These are phyloP conservation scores for Cataglyphis rosenhaueri DNA, from an alignment of 2,888 invertebrate genomes.

Conservation along the genomic window DNA sequence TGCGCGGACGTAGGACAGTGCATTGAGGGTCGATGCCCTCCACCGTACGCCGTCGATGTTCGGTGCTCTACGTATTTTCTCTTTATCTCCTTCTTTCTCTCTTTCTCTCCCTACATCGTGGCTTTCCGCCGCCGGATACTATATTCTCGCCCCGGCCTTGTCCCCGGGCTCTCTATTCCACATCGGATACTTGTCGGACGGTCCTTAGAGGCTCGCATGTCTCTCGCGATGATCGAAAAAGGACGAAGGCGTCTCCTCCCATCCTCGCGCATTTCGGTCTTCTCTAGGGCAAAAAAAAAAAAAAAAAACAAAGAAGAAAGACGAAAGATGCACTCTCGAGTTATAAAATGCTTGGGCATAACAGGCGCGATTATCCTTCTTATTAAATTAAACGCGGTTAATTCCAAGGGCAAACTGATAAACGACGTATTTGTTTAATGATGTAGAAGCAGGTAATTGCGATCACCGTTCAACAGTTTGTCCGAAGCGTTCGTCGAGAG, in stretches of 20 bases:
- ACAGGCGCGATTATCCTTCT: constrained; percentile 53
- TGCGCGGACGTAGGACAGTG: constrained; percentile 78
- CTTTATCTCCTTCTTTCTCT: constrained; percentile 63
- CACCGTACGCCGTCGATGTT: constrained; percentile 74
- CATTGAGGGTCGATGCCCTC: constrained; percentile 80
- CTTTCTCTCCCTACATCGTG: constrained; percentile 54
- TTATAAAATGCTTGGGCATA: not conserved
- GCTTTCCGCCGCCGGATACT: constrained; percentile 50
- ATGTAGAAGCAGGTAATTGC: constrained; percentile 45
- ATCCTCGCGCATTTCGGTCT: constrained; percentile 33
- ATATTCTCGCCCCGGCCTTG: constrained; percentile 47
- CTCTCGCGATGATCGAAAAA: constrained; percentile 62
- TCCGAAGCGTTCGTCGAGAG: constrained; percentile 29
- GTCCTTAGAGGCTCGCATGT: constrained; percentile 59
- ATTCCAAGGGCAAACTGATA: constrained; percentile 41
- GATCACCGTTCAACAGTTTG: constrained; percentile 30
- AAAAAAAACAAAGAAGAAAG: not conserved
- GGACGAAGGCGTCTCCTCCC: constrained; percentile 37
- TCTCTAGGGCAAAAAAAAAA: not conserved
- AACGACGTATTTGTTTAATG: constrained; percentile 52
- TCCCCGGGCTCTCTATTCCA: constrained; percentile 41
- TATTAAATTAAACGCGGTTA: constrained; percentile 50
- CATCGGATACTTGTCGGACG: constrained; percentile 50
- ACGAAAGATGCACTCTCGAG: not conserved
- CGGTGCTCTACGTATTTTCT: constrained; percentile 69